Evolutionary conservation across 2,888 invertebrate species (phyloP), one percentile per base, ranked within the genome.

Genomic region (Netelia melanura): DNA sequence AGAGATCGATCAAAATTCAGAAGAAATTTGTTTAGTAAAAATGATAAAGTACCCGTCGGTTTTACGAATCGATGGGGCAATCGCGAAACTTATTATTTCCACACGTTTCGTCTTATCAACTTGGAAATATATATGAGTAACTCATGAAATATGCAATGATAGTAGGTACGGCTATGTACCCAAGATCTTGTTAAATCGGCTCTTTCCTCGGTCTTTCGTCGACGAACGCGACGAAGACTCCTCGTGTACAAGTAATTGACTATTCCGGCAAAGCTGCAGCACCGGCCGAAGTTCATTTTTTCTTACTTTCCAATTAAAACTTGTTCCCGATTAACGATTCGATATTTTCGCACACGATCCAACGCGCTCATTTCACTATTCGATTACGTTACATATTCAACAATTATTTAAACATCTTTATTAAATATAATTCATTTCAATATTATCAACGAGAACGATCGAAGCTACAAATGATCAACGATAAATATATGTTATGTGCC

Each of bases 211-310:
- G 68, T 30, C 81, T 86, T 72, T 72, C 83, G 84, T 44, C 85
- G 88, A 76, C 84, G 86, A 78, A 87, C 88, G 78, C 88, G 87
- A 61, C 82, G 88, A 76, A 90, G 87, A 74, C 88, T 90, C 81
- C 85, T 90, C 71, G 89, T 88, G 86, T 88, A 89, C 67, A 90
- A 81, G 81, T 89, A 90, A 87, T 90, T 90, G 76, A 90, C 85
- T 71, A 91, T 87, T 56, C 88, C 87, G 43, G 82, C 83, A 81
- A 91, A 87, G 68, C 88, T 86, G 84, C 87, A 90, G 86, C 90
- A 88, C 72, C 86, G 87, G 80, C 87, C 85, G 61, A 81, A 21
- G 62, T 88, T 84, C 88, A 90, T 91, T 77, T 61, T 74, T 62
- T 5, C 23, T 23, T 11, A 10, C 21, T 21, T 48, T 25, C 56